These are phyloP conservation scores for Thryonomys swinderianus DNA, from an alignment of 2,113 vertebrate species.

Conservation along the genomic window DNA sequence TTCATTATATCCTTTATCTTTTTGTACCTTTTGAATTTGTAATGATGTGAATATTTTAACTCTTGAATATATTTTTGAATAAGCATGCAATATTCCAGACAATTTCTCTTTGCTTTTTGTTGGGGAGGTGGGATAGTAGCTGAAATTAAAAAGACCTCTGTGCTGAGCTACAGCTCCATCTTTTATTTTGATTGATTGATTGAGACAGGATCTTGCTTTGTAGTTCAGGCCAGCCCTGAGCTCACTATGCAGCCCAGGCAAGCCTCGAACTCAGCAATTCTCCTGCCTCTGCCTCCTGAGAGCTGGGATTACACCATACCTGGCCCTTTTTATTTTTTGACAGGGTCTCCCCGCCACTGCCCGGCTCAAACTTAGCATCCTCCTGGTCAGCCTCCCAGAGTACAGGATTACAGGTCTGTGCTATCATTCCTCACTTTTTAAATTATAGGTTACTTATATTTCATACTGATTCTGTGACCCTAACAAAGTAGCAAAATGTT, in stretches of 20 bases:
- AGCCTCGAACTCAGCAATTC: too few species aligned
- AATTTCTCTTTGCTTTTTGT: not conserved
- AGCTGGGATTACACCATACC: too few species aligned
- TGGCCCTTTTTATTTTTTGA: not conserved
- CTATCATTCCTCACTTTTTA: not conserved
- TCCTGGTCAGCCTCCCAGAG: not conserved
- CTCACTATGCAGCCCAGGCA: too few species aligned
- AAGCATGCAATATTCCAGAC: conserved; percentile 42
- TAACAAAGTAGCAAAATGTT: conserved; percentile 29
- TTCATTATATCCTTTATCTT: not conserved
- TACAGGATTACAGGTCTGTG: not conserved
- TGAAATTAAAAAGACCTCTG: not conserved
- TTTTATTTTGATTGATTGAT: too few species aligned
- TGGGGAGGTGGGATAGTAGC: not conserved
- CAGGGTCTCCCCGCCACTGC: not conserved
- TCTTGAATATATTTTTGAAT: conserved; percentile 24
- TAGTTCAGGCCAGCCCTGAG: too few species aligned
- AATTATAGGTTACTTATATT: conserved; percentile 45
- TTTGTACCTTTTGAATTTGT: conserved; percentile 1
- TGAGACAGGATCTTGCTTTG: too few species aligned
- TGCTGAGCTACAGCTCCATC: not conserved
- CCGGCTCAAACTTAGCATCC: not conserved
- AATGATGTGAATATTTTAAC: not conserved
- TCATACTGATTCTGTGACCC: not conserved
- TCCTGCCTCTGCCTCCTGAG: too few species aligned